A percentile compares a stretch with the other conserved stretches of the same genome.
Conservation (phyloP, 2,888 invertebrate genomes). For the Sarcophaga caerulescens region DNA sequence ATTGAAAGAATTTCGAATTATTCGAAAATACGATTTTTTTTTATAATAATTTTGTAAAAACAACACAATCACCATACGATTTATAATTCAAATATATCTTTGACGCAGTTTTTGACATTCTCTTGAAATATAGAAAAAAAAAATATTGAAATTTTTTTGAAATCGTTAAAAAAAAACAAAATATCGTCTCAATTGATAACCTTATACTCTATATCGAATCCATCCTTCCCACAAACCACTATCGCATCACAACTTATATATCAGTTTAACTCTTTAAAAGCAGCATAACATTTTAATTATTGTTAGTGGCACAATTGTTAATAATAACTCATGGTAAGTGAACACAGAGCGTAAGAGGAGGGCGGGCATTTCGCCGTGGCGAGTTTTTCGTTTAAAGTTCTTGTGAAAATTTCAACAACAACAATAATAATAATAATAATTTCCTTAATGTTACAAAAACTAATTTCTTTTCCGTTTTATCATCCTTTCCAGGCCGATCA, state of each 20-base stretch:
- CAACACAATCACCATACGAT: slow-evolving; percentile 33
- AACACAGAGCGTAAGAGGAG: no score
- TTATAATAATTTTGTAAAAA: neutral
- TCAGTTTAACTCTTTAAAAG: no score
- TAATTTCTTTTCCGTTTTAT: slow-evolving; percentile 22
- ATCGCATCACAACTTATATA: no score
- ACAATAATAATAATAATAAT: no score
- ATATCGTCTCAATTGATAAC: neutral
- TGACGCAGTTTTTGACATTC: neutral
- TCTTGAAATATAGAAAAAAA: neutral
- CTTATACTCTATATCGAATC: no score
- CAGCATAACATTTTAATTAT: no score
- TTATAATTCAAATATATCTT: slow-evolving; percentile 59
- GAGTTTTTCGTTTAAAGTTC: slow-evolving; percentile 11
- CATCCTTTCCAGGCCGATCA: slow-evolving; percentile 92
- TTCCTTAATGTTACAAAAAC: neutral
- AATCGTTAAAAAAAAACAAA: neutral
- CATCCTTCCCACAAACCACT: no score
- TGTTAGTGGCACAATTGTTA: no score
- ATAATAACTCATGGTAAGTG: no score
- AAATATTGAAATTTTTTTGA: neutral
- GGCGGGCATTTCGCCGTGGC: no score
- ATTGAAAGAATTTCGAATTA: no score
- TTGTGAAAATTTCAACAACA: neutral
- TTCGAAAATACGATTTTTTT: neutral